A percentile compares a stretch with the other conserved stretches of the same genome.
Conservation (phyloP, 2,888 invertebrate genomes). For the Horisme vitalbata region DNA sequence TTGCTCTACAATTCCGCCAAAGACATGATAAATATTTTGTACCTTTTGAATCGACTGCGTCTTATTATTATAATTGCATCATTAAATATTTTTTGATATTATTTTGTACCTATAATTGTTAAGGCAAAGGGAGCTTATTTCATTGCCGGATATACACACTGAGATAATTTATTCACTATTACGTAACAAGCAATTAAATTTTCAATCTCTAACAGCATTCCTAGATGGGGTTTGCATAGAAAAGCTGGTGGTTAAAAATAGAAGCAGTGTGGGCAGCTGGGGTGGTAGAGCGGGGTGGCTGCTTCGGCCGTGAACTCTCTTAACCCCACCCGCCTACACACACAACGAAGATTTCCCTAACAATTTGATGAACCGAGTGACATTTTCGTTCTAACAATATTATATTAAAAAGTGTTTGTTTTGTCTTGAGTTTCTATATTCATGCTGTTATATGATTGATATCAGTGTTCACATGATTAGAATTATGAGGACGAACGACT, state of each 20-base stretch:
- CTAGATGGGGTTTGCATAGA: constrained; percentile 24
- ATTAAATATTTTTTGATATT: too few species aligned
- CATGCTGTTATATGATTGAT: too few species aligned
- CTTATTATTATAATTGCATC: too few species aligned
- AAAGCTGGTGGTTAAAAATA: constrained; percentile 56
- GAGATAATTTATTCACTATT: too few species aligned
- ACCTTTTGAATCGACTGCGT: too few species aligned
- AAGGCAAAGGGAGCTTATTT: too few species aligned
- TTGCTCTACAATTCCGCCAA: too few species aligned
- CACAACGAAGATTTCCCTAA: constrained; percentile 35
- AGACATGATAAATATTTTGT: too few species aligned
- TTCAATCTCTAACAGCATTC: not conserved
- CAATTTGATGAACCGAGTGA: constrained; percentile 26
- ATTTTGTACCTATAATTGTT: too few species aligned
- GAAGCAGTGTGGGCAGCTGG: constrained; percentile 42
- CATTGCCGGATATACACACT: too few species aligned
- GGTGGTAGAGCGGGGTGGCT: constrained; percentile 38
- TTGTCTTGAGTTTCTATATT: not conserved
- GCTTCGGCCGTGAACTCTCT: constrained; percentile 68
- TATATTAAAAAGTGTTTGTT: constrained; percentile 4
- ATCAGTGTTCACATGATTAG: too few species aligned
- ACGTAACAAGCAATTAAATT: not conserved
- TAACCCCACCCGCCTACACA: constrained; percentile 58
- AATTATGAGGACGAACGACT: too few species aligned
- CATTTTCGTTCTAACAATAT: constrained; percentile 21